These are phyloP conservation scores for Arothron firmamentum DNA, from an alignment of 2,113 vertebrate species.

Conservation along the genomic window DNA sequence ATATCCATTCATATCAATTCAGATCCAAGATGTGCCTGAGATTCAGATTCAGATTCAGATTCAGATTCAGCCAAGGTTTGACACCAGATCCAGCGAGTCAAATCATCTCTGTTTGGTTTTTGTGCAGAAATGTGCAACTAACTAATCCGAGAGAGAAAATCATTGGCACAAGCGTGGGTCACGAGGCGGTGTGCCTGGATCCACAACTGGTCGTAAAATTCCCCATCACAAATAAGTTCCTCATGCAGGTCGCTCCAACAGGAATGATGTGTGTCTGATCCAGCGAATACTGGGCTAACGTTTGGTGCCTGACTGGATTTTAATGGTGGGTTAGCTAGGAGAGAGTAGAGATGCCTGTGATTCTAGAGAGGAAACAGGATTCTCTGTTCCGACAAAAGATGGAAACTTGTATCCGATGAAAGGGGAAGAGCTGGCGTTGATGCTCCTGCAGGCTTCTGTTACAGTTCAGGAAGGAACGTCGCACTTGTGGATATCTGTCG, in stretches of 20 bases:
- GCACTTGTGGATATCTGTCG: conserved; percentile 8
- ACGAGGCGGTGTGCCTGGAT: conserved; percentile 1
- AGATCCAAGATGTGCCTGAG: too few relatives aligned
- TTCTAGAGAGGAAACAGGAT: conserved; percentile 19
- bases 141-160: neutral
- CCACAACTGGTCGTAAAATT: conserved; percentile 9
- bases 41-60: too few relatives aligned
- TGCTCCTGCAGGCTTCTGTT: conserved; percentile 30
- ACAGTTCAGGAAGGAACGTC: neutral
- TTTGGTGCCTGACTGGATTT: neutral
- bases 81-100: too few relatives aligned
- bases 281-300: neutral
- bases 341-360: conserved; percentile 36
- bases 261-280: too few relatives aligned
- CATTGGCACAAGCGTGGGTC: neutral
- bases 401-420: conserved; percentile 20
- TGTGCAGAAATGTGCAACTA: too few relatives aligned
- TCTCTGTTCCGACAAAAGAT: conserved; percentile 12
- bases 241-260: conserved; percentile 16
- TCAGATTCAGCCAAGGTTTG: too few relatives aligned
- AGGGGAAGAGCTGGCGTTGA: conserved; percentile 9
- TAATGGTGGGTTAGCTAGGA: neutral
- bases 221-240: conserved; percentile 7
- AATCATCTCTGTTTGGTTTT: too few relatives aligned
- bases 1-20: too few relatives aligned